Evolutionary conservation across 1,140 invertebrate species (phyloP), one percentile per base, ranked within the genome.

Genomic region (Brachionus manjavacas): DNA sequence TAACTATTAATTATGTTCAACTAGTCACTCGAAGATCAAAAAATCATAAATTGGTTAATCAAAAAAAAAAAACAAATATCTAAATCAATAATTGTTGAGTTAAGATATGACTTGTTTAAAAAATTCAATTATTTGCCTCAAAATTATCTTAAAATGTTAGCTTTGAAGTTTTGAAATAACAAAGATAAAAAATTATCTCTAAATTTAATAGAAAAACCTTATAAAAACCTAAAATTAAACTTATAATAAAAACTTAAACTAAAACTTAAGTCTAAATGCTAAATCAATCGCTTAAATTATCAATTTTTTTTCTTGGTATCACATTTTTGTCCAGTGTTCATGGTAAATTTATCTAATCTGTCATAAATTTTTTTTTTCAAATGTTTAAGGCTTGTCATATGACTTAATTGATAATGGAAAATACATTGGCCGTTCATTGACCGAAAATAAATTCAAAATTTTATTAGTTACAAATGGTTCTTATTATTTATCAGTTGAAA

Each of bases 381-480:
- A 39, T 25, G 3, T 76, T 43, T 9, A 25, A 76, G 39, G 72
- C 1, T 76, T 76, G 23, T 49, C 16, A 52, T 76, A 76, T 28
- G 39, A 49, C 9, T 25, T 76, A 25, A 49, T 49, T 12, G 20
- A 76, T 25, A 20, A 28, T 25, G 16, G 43, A 2, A 76, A 25
- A 49, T 9, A 76, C 25, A 49, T 25, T 12, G 14, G 8, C 8
- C 68, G 35, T 39, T 46, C 28, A 35, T 14, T 39, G 8, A 41
- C 68, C 39, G 28, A 39, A 11, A 20, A 11, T 25, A 76, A 49
- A 76, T 76, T 76, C 25, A 20, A 23, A 25, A 46, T 76, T 49
- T 35, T 52, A 23, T 52, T 76, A 76, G 25, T 81, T 14, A 81
- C 79, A 16, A 68, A 81, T 28, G 79, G 79, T 23, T 64, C 52